Conservation (phyloP, 2,888 invertebrate species). For the Parelbella ahira region DNA sequence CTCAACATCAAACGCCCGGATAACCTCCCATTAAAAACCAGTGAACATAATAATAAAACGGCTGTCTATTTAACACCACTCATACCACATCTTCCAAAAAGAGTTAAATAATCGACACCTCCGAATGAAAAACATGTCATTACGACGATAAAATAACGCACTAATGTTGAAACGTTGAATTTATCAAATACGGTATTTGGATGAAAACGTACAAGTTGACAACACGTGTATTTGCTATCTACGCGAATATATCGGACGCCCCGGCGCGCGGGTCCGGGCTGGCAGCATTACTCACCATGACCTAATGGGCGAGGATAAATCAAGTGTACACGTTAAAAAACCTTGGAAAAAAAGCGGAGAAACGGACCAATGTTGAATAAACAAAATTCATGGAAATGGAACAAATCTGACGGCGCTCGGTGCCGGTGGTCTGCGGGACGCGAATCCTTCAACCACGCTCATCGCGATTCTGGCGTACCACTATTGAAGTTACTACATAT, state of each 20-base stretch:
- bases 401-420: slow-evolving; percentile 72
- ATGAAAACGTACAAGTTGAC: slow-evolving; percentile 79
- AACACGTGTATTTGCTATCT: slow-evolving; percentile 77
- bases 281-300: slow-evolving; percentile 73
- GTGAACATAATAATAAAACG: slow-evolving; percentile 4
- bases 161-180: slow-evolving; percentile 70
- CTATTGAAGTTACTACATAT: no score
- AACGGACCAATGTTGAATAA: slow-evolving; percentile 69
- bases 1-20: no score
- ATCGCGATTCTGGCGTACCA: no score
- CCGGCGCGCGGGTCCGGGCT: slow-evolving; percentile 56
- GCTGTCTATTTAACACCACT: slow-evolving; percentile 18
- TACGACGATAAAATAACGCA: slow-evolving; percentile 33
- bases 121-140: slow-evolving; percentile 50
- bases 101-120: slow-evolving; percentile 60
- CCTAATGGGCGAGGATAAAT: slow-evolving; percentile 77
- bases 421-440: slow-evolving; percentile 41
- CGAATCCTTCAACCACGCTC: neutral
- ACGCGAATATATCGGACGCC: slow-evolving; percentile 69
- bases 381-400: slow-evolving; percentile 78
- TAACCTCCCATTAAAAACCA: slow-evolving; percentile 1
- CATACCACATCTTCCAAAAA: no score
- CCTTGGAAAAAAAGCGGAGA: slow-evolving; percentile 51
- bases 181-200: slow-evolving; percentile 73
- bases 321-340: slow-evolving; percentile 63